phyloP scores from a whole-genome alignment of 1,140 invertebrate genomes.

The Ectropis grisescens region DNA sequence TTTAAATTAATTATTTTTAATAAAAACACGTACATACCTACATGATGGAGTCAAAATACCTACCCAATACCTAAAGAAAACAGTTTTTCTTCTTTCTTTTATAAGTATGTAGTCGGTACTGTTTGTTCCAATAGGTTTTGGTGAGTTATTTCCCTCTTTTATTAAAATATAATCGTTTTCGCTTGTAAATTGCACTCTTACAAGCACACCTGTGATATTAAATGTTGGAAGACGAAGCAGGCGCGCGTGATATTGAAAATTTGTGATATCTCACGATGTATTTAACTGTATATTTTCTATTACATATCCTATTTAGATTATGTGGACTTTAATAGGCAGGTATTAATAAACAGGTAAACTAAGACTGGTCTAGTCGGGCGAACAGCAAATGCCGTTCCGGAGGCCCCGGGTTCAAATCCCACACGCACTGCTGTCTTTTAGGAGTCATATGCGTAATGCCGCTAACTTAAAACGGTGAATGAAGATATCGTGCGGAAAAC shows the following conservation, averaged over 20 bases:
- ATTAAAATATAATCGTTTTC: conserved; percentile 1
- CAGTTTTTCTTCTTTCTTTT: background rate
- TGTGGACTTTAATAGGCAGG: background rate
- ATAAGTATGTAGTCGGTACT: background rate
- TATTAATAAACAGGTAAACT: background rate
- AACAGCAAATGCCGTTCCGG: too few species aligned
- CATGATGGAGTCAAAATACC: background rate
- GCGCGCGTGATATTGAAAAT: too few species aligned
- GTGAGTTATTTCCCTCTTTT: too few species aligned
- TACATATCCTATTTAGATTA: background rate
- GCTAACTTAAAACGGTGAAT: too few species aligned
- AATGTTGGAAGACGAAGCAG: conserved; percentile 18
- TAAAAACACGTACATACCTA: background rate
- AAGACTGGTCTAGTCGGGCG: too few species aligned
- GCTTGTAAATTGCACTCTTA: background rate
- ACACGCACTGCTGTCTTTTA: too few species aligned
- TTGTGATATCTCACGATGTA: conserved; percentile 1
- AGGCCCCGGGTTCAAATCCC: too few species aligned
- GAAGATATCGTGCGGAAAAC: too few species aligned
- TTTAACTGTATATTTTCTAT: background rate
- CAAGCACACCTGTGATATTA: conserved; percentile 19
- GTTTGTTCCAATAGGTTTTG: background rate
- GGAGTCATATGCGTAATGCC: too few species aligned
- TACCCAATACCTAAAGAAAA: background rate
- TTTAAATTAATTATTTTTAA: background rate